Evolutionary conservation across 23 tunicate genomes (phyloP), one percentile per base, ranked within the genome.

Genomic region (Botrylloides violaceus): DNA sequence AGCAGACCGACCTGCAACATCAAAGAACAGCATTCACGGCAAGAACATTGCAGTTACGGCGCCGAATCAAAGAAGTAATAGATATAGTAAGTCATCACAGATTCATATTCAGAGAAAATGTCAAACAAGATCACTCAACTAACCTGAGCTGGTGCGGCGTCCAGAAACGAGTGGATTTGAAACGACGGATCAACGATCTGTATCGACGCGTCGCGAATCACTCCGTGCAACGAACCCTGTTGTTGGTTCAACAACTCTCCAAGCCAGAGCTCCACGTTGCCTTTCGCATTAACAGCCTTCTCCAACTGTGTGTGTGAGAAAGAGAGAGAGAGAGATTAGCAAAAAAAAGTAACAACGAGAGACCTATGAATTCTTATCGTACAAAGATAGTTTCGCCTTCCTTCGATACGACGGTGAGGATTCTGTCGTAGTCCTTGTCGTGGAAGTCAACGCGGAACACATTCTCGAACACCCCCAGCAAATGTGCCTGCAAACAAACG

Each of bases 391-490:
- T 85, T 66, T 93, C 98, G 39, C 94, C 88, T 72, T 93, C 98
- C 39, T 81, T 86, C 4, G 98, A 93, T 6, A 93, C 76, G 32
- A 93, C 88, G 1, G 94, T 72, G 65, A 80, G 29, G 65, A 93
- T 93, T 64, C 82, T 77, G 73, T 93, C 93, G 77, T 93, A 93
- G 73, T 93, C 98, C 50, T 93, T 93, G 31, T 85, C 98, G 77
- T 85, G 87, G 34, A 93, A 93, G 9, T 86, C 98, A 26, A 93
- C 94, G 32, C 61, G 36, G 70, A 71, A 77, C 33, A 93, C 98
- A 61, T 93, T 93, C 59, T 93, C 98, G 72, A 93, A 93, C 70
- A 93, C 84, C 28, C 98, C 98, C 47, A 93, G 85, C 19, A 93
- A 68, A 68, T 93, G 98, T 55, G 81, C 92, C 86, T 93, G 84